Conservation (phyloP, 1,140 invertebrate genomes). For the Drosophila neocordata region DNA sequence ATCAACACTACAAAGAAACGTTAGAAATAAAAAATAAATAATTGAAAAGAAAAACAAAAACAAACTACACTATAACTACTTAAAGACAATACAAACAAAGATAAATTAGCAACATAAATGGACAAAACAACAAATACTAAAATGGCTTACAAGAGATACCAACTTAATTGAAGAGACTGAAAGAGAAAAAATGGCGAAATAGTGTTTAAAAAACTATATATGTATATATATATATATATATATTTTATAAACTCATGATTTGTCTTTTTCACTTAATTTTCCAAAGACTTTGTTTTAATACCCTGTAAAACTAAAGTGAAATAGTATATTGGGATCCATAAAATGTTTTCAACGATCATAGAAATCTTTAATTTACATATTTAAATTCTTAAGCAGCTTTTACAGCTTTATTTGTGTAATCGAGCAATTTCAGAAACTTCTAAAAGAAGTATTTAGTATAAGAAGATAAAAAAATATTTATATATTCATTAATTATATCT, state of each 20-base stretch:
- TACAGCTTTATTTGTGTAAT: no score
- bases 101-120: slow-evolving; percentile 75
- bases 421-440: no score
- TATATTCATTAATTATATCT: no score
- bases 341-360: no score
- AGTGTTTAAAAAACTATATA: slow-evolving; percentile 33
- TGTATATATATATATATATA: no score
- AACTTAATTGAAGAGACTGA: slow-evolving; percentile 73
- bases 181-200: slow-evolving; percentile 40
- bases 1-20: slow-evolving; percentile 42
- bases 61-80: slow-evolving; percentile 1
- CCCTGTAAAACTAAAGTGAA: neutral
- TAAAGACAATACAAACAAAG: slow-evolving; percentile 47
- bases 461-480: no score
- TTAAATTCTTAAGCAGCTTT: no score
- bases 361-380: no score
- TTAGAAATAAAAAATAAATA: slow-evolving; percentile 23
- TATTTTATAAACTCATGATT: slow-evolving; percentile 44
- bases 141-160: slow-evolving; percentile 48
- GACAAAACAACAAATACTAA: slow-evolving; percentile 43
- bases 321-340: neutral
- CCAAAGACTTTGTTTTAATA: neutral
- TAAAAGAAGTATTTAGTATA: no score
- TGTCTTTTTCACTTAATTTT: slow-evolving; percentile 36
- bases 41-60: slow-evolving; percentile 12